phyloP scores from a whole-genome alignment of 2,888 invertebrate species.

The Rhorus exstirpatorius region DNA sequence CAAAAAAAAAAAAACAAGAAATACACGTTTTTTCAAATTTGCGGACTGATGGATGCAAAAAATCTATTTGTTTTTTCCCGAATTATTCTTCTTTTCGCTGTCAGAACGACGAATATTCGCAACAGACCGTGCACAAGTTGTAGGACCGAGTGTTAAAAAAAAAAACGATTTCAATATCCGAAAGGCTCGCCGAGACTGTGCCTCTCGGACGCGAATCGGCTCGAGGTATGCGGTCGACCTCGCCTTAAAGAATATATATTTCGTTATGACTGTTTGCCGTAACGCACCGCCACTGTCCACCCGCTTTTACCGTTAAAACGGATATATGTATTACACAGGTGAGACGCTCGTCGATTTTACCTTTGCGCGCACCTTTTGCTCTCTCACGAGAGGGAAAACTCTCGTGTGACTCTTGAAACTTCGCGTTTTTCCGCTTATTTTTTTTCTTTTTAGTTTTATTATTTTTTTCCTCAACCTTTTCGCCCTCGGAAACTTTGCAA shows the following conservation, averaged over 20 bases:
- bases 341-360: conserved; percentile 78
- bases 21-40: neutral
- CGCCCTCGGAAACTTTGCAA: too few species aligned
- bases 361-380: conserved; percentile 54
- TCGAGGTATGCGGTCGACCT: conserved; percentile 85
- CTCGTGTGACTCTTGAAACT: neutral
- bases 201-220: conserved; percentile 83
- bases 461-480: too few species aligned
- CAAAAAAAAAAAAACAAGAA: neutral
- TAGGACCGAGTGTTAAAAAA: conserved; percentile 52
- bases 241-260: conserved; percentile 83
- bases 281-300: conserved; percentile 82
- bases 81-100: neutral
- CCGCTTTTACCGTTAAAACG: conserved; percentile 81
- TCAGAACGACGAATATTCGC: neutral
- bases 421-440: neutral
- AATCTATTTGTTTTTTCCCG: too few species aligned
- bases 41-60: too few species aligned
- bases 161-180: conserved; percentile 71
- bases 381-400: conserved; percentile 22
- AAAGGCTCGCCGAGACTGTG: conserved; percentile 75
- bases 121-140: conserved; percentile 3
- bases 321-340: conserved; percentile 75
- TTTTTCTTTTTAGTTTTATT: neutral
- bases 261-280: conserved; percentile 68